phyloP scores from a whole-genome alignment of 2,113 vertebrate genomes.

The Benthochromis sp. region DNA sequence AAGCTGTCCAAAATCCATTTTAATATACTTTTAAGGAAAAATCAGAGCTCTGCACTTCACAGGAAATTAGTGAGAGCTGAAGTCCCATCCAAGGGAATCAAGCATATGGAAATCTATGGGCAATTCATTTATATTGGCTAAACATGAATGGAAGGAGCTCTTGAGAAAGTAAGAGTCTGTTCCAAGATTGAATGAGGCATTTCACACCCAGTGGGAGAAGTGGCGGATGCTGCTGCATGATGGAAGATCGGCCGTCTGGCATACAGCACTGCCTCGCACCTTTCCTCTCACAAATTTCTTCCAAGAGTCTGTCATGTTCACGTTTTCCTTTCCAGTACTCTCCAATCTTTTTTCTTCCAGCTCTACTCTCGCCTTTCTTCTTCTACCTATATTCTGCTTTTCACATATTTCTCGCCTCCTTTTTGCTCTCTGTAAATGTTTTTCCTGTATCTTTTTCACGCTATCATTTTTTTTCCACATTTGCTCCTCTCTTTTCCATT shows the following conservation, averaged over 20 bases:
- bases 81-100: conserved; percentile 44
- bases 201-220: conserved; percentile 38
- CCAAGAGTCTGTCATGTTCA: not conserved
- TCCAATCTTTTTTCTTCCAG: not conserved
- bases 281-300: not conserved
- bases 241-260: not conserved
- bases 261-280: not conserved
- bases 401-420: not conserved
- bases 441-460: not conserved
- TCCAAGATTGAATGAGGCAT: conserved; percentile 53
- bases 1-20: conserved; percentile 39
- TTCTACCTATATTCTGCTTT: not conserved
- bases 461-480: not conserved
- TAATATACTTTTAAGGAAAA: conserved; percentile 46
- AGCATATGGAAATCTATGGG: conserved; percentile 55
- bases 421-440: not conserved
- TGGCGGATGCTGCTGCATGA: not conserved
- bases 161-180: conserved; percentile 23
- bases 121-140: conserved; percentile 51
- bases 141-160: conserved; percentile 44
- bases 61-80: conserved; percentile 39
- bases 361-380: not conserved
- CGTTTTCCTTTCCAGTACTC: not conserved
- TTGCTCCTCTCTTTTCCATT: not conserved
- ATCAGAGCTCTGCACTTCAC: conserved; percentile 37